These are phyloP conservation scores for Polyommatus icarus DNA, from an alignment of 2,888 invertebrate genomes.

Conservation along the genomic window DNA sequence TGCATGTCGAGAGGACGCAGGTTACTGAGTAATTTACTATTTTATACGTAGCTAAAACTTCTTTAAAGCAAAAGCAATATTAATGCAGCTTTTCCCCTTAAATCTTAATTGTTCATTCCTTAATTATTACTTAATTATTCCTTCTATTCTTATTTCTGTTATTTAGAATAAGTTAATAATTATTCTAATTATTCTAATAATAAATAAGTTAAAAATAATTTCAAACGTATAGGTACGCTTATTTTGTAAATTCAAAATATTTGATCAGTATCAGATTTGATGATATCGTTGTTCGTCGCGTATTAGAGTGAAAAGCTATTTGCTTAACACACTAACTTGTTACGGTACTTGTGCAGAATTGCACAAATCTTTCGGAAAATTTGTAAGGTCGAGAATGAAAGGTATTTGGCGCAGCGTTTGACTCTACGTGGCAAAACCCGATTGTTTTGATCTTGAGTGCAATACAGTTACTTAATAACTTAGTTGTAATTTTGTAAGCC, in stretches of 20 bases:
- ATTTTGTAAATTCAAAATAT: neutral
- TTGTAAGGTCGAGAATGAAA: neutral
- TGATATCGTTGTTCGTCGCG: neutral
- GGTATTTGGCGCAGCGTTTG: neutral
- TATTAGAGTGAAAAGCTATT: neutral
- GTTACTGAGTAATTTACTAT: too few relatives aligned
- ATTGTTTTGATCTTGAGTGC: neutral
- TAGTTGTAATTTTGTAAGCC: neutral
- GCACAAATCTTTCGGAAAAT: constrained; percentile 3
- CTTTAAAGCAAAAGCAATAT: too few relatives aligned
- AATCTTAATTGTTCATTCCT: too few relatives aligned
- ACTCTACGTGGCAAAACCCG: neutral
- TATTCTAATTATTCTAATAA: too few relatives aligned
- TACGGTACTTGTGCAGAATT: constrained; percentile 6
- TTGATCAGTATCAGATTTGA: neutral
- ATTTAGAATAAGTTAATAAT: too few relatives aligned
- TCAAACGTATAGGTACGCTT: too few relatives aligned
- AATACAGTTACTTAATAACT: neutral
- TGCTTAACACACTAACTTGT: neutral
- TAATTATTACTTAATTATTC: too few relatives aligned
- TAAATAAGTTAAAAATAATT: too few relatives aligned
- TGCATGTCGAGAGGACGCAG: too few relatives aligned
- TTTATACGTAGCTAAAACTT: too few relatives aligned
- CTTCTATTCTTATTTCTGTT: too few relatives aligned
- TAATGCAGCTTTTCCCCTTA: too few relatives aligned